Evolutionary conservation across 2,113 vertebrate genomes (phyloP), one percentile per base, ranked within the genome.

Genomic region (Hippocampus barbouri): DNA sequence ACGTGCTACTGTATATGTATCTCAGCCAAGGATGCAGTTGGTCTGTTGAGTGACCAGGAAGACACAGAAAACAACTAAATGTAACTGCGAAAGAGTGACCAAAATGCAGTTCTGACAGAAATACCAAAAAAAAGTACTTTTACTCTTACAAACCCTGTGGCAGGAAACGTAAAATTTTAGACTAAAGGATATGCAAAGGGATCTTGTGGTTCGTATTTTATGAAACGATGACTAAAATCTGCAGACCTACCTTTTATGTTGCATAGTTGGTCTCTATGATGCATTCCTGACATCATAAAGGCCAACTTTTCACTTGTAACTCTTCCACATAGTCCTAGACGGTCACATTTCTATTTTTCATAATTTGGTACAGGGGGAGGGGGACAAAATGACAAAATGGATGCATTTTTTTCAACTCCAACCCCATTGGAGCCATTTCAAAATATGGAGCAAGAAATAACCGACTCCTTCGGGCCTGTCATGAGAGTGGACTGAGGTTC

Each of bases 361-460:
- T 12, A 56, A 12, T 56, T n/a, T 25, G n/a, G n/a, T 4, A 11
- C 11, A 45, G 12, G 9, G 23, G 10, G n/a, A 8, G 20, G 8
- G 20, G 10, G 2, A 12, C n/a, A 21, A 21, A 40, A 18, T 15
- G 59, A 63, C 61, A 40, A 40, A n/a, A 63, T 63, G 61, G 61
- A 40, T 21, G 8, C 2, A 3, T 40, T 40, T 40, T 40, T 63
- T 63, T 12, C 30, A 4, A 10, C 3, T 8, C 16, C 61, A 7
- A 10, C 21, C 20, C 8, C 20, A 21, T n/a, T 21, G 38, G 18
- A 21, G 8, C 40, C 34, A 40, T 12, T 63, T 63, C 20, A 1
- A 40, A 63, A 27, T 38, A 63, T 63, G 61, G 61, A 63, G 34
- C 8, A 40, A 40, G 61, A 63, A 40, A 63, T 63, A 63, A 63